Evolutionary conservation across 1,140 invertebrate species (phyloP), one percentile per base, ranked within the genome.

Genomic region (Mactra quadrangularis): DNA sequence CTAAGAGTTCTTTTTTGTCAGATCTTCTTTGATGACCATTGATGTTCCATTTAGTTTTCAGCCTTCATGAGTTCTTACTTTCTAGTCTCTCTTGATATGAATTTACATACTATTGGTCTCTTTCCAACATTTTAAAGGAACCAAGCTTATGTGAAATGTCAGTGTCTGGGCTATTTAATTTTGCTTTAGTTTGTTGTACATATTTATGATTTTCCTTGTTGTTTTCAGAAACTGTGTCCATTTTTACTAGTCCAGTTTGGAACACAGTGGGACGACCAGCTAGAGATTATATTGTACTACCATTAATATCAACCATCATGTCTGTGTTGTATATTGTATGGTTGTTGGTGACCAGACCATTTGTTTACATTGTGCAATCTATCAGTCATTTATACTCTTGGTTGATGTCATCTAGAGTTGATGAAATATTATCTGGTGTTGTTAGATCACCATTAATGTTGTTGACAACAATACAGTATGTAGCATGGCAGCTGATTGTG

Each of bases 151-250:
- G n/a, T n/a, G n/a, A n/a, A n/a, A n/a, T n/a, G n/a, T n/a, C n/a
- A n/a, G n/a, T n/a, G n/a, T n/a, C n/a, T n/a, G n/a, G n/a, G n/a
- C n/a, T n/a, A n/a, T n/a, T n/a, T n/a, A n/a, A n/a, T n/a, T n/a
- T n/a, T n/a, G n/a, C n/a, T n/a, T n/a, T n/a, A n/a, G n/a, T n/a
- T n/a, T n/a, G n/a, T n/a, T n/a, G n/a, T n/a, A n/a, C n/a, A 59
- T 22, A 59, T 31, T 11, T 22, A 29, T 59, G 55, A 15, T 59
- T 13, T 31, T 15, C 15, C 25, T 31, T 9, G 55, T 22, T 68
- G 19, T 27, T 86, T 83, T 31, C 38, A 88, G 87, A 86, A 57
- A 83, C 79, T 17, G 72, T 86, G 22, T 64, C 82, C n/a, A 77
- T 47, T 15, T 47, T 78, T 13, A 68, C 77, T 4, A 81, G 74